Evolutionary conservation across 2,888 invertebrate species (phyloP).

Genomic region (Catocala fraxini): DNA sequence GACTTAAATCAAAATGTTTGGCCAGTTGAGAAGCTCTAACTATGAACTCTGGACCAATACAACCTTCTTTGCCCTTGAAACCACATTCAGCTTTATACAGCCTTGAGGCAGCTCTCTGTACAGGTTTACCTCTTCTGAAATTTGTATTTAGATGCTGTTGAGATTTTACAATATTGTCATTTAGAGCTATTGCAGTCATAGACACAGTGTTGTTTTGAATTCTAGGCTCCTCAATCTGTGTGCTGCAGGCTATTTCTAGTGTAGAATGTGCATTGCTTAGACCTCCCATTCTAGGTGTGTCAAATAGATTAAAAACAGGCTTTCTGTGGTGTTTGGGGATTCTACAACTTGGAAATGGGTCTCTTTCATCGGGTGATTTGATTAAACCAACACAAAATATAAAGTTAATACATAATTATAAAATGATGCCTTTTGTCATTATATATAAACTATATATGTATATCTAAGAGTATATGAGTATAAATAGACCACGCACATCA

Average conservation of each 20-base stretch:
- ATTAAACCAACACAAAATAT: conserved; percentile 67
- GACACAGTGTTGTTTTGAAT: conserved; percentile 70
- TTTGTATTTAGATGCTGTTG: conserved; percentile 53
- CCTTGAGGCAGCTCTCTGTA: conserved; percentile 91
- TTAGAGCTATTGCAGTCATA: conserved; percentile 63
- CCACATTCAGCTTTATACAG: conserved; percentile 89
- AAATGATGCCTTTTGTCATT: no score
- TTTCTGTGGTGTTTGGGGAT: conserved; percentile 68
- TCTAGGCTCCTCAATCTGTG: conserved; percentile 74
- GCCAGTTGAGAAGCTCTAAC: conserved; percentile 90
- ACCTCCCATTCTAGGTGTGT: conserved; percentile 74
- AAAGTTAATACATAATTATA: no score
- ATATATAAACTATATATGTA: no score
- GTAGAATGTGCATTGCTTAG: conserved; percentile 82
- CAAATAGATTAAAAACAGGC: conserved; percentile 74
- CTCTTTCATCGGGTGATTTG: conserved; percentile 83
- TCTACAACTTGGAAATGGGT: conserved; percentile 81
- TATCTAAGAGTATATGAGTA: no score
- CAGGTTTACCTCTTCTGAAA: conserved; percentile 88
- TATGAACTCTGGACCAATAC: conserved; percentile 92
- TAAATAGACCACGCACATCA: no score
- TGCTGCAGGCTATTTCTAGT: conserved; percentile 80
- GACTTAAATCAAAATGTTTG: conserved; percentile 88
- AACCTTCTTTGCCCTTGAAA: conserved; percentile 80
- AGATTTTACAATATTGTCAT: conserved; percentile 58